phyloP scores from a whole-genome alignment of 2,888 invertebrate genomes.

The Belgica antarctica region DNA sequence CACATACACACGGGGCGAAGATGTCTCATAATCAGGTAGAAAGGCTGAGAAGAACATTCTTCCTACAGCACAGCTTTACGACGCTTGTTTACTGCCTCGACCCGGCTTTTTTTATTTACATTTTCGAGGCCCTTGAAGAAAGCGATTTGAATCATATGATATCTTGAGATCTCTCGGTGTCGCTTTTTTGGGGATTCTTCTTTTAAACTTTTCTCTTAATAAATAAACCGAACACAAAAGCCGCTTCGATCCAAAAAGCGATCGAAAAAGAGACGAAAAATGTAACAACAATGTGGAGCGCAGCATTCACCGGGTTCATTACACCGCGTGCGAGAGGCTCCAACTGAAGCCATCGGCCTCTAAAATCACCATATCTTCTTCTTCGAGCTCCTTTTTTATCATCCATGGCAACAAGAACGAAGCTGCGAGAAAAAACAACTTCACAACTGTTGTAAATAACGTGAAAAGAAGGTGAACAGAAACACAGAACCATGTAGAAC shows the following conservation, averaged over 20 bases:
- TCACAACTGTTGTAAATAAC: slow-evolving; percentile 9
- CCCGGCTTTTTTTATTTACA: too few species aligned
- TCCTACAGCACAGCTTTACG: not conserved
- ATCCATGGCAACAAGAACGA: not conserved
- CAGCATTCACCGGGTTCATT: slow-evolving; percentile 33
- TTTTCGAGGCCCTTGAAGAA: too few species aligned
- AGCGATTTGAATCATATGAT: too few species aligned
- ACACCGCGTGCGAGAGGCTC: slow-evolving; percentile 32
- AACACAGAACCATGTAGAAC: not conserved
- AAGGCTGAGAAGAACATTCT: not conserved
- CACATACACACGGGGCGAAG: not conserved
- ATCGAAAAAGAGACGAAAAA: not conserved
- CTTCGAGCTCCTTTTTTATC: slow-evolving; percentile 11
- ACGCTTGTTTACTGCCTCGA: not conserved
- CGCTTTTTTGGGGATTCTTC: too few species aligned
- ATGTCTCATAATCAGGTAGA: not conserved
- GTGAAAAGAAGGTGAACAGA: slow-evolving; percentile 1
- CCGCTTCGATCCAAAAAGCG: not conserved
- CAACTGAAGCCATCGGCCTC: slow-evolving; percentile 39
- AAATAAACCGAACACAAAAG: too few species aligned
- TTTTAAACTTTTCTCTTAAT: too few species aligned
- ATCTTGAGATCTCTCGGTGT: too few species aligned
- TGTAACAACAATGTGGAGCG: slow-evolving; percentile 39
- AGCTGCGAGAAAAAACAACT: not conserved
- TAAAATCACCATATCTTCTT: slow-evolving; percentile 16